Percentiles rank a stretch among this genome's conserved stretches.
phyloP scores from a whole-genome alignment of 2,797 vertebrate species.

The Gallinago solitaria region DNA sequence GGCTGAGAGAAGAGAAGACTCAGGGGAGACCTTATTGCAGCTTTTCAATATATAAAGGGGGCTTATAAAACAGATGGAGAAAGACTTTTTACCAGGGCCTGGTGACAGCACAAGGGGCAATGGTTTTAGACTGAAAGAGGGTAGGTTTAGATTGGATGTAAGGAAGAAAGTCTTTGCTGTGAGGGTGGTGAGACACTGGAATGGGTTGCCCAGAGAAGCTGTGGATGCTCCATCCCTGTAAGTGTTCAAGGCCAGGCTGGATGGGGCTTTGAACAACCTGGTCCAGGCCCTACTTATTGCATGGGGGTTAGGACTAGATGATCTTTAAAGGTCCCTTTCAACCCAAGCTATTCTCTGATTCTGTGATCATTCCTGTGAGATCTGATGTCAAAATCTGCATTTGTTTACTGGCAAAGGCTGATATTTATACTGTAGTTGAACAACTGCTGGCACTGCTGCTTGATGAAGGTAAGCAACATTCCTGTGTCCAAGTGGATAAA shows the following conservation, averaged over 20 bases:
- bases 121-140: not conserved
- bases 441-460: not conserved
- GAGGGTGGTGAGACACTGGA: not conserved
- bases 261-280: not conserved
- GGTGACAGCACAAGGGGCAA: not conserved
- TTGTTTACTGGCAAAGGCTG: constrained; percentile 10
- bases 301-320: not conserved
- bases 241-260: not conserved
- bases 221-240: not conserved
- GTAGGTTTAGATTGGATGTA: not conserved
- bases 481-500: not conserved
- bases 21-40: fast-evolving
- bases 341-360: not conserved
- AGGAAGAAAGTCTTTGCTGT: not conserved
- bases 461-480: constrained; percentile 29
- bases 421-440: not conserved
- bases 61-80: not conserved
- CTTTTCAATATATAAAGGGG: not conserved
- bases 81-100: not conserved
- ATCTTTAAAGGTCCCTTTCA: not conserved
- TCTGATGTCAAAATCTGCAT: not conserved
- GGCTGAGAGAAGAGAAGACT: not conserved
- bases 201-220: not conserved
- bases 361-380: not conserved
- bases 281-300: not conserved